Evolutionary conservation across 1,140 invertebrate species (phyloP).

Genomic region (Drosophila insularis): DNA sequence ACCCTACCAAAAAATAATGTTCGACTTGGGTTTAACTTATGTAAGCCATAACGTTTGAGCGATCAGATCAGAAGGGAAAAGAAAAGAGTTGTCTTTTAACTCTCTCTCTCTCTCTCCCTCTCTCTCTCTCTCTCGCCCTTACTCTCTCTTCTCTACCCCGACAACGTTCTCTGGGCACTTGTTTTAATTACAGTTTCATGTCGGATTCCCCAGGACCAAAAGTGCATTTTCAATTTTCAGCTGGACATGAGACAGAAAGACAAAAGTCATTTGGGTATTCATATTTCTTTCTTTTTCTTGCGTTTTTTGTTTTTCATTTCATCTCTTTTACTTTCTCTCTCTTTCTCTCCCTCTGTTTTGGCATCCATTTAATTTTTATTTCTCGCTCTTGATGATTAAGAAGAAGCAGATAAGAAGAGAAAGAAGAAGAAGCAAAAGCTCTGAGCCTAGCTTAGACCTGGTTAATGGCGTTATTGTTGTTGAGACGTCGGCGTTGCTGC

Average conservation of each 20-base stretch:
- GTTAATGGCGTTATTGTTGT: not conserved
- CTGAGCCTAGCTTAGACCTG: constrained; percentile 14
- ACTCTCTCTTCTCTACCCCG: not conserved
- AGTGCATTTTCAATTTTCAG: constrained; percentile 43
- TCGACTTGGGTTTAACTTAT: too few species aligned
- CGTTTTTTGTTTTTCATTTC: not conserved
- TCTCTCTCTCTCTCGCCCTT: not conserved
- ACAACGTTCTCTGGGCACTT: constrained; percentile 12
- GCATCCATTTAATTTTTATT: not conserved
- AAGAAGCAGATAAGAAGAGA: not conserved
- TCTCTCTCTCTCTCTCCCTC: not conserved
- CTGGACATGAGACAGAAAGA: constrained; percentile 13
- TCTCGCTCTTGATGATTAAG: not conserved
- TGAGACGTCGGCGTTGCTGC: constrained; percentile 22
- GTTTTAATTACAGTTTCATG: constrained; percentile 47
- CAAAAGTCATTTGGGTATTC: constrained; percentile 9
- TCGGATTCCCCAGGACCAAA: constrained; percentile 37
- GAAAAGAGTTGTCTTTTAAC: too few species aligned
- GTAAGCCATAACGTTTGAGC: too few species aligned
- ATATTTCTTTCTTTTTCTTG: not conserved
- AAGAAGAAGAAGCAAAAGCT: not conserved
- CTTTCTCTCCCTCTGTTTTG: not conserved
- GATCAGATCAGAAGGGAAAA: too few species aligned
- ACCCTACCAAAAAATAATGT: too few species aligned
- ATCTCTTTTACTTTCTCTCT: constrained; percentile 12